Percentiles rank a stretch among this genome's conserved stretches.
phyloP scores from a whole-genome alignment of 2,888 invertebrate genomes.

The Homarus gammarus region DNA sequence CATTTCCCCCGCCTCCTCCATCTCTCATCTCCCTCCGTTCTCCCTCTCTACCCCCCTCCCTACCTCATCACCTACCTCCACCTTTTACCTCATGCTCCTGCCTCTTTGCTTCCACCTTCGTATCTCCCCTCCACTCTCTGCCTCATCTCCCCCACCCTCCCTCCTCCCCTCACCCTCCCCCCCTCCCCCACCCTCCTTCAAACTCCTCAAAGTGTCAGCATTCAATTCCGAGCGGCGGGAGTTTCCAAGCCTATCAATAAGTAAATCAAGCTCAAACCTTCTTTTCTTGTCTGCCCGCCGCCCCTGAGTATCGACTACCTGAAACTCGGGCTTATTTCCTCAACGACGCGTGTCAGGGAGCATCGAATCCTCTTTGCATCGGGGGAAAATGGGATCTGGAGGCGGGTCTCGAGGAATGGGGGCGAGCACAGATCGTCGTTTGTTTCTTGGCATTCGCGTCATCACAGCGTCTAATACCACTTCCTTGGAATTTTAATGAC shows the following conservation, averaged over 20 bases:
- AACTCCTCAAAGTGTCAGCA: slow-evolving; percentile 38
- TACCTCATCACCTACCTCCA: too few species aligned
- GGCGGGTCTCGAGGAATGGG: neutral
- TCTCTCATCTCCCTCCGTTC: neutral
- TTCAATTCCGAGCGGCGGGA: slow-evolving; percentile 31
- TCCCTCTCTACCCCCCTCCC: neutral
- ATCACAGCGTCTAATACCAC: neutral
- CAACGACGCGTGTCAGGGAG: slow-evolving; percentile 42
- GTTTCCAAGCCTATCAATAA: slow-evolving; percentile 36
- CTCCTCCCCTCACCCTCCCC: neutral
- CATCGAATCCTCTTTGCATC: slow-evolving; percentile 41
- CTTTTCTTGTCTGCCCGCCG: slow-evolving; percentile 19
- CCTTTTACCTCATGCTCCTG: too few species aligned
- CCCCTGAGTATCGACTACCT: slow-evolving; percentile 12
- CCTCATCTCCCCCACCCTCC: neutral
- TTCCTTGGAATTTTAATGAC: neutral
- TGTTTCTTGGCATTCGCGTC: neutral
- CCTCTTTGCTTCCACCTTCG: neutral
- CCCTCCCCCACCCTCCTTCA: slow-evolving; percentile 1
- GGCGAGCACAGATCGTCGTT: neutral
- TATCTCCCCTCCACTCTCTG: neutral
- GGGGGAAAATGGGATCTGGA: slow-evolving; percentile 34
- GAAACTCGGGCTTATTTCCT: slow-evolving; percentile 26
- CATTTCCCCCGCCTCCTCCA: neutral
- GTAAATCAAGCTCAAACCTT: slow-evolving; percentile 40